phyloP scores from a whole-genome alignment of 2,888 invertebrate genomes.

The Oscheius sp. region DNA sequence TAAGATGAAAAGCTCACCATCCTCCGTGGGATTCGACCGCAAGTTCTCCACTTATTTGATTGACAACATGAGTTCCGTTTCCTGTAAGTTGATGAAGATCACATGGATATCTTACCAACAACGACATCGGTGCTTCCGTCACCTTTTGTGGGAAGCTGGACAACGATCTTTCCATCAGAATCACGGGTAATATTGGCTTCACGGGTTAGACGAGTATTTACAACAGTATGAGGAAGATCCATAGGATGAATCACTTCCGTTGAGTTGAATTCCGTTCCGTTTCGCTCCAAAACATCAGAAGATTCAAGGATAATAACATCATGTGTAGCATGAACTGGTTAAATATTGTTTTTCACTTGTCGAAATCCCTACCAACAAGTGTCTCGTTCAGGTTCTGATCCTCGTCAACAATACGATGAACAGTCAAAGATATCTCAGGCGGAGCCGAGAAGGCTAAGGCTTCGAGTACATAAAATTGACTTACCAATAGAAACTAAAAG shows the following conservation, averaged over 20 bases:
- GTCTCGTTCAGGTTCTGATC: slow-evolving; percentile 24
- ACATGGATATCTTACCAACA: neutral
- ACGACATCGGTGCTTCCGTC: slow-evolving; percentile 8
- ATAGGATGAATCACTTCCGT: neutral
- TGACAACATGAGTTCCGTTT: neutral
- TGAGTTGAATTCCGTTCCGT: neutral
- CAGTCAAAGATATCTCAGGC: slow-evolving; percentile 6
- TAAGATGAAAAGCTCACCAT: slow-evolving; percentile 15
- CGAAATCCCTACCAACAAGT: neutral
- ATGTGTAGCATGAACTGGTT: slow-evolving; percentile 7
- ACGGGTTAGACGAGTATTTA: neutral
- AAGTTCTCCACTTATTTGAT: slow-evolving; percentile 11
- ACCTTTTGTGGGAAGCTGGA: slow-evolving; percentile 12
- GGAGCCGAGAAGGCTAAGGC: slow-evolving; percentile 9
- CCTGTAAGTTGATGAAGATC: neutral
- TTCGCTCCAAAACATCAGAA: slow-evolving; percentile 1
- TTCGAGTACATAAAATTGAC: neutral
- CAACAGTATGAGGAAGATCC: too few species aligned
- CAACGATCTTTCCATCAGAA: slow-evolving; percentile 1
- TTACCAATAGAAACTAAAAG: neutral
- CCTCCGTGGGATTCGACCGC: slow-evolving; percentile 24
- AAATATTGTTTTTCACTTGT: too few species aligned
- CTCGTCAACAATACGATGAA: slow-evolving; percentile 17
- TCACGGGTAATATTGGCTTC: slow-evolving; percentile 3
- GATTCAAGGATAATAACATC: slow-evolving; percentile 10